Percentiles rank a stretch among this genome's conserved stretches.
Conservation (phyloP, 2,888 invertebrate genomes). For the Papilio demoleus region DNA sequence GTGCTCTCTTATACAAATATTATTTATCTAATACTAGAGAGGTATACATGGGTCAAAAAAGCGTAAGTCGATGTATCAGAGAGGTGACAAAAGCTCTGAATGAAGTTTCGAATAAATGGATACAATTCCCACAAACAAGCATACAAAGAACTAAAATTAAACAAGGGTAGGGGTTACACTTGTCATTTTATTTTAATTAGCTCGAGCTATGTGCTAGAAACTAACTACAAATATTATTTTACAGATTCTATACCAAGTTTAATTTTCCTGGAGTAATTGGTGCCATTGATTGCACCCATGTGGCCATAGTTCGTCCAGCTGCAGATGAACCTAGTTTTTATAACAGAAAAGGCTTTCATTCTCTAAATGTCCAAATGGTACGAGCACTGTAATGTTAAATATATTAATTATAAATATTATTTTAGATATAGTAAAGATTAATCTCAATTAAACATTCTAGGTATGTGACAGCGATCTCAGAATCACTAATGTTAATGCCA, state of each 20-base stretch:
- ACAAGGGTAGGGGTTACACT: neutral
- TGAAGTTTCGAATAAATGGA: neutral
- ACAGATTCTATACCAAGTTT: no score
- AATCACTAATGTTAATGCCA: constrained; percentile 25
- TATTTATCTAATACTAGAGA: no score
- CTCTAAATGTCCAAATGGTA: constrained; percentile 12
- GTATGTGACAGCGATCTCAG: neutral
- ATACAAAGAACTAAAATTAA: constrained; percentile 13
- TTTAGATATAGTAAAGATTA: neutral
- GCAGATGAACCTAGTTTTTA: neutral
- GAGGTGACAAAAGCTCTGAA: constrained; percentile 13
- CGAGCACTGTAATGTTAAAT: neutral
- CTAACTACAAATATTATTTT: no score
- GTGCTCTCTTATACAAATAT: no score
- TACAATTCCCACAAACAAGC: constrained; percentile 16
- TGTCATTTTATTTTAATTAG: constrained; percentile 3
- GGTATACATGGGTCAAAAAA: no score
- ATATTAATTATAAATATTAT: neutral
- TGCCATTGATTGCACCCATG: neutral
- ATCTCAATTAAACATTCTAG: neutral
- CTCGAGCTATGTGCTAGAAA: neutral
- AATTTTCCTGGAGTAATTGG: no score
- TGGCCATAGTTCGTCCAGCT: constrained; percentile 12
- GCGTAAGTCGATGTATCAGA: constrained; percentile 1
- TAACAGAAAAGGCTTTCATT: constrained; percentile 15